Conservation (phyloP, 2,888 invertebrate species). For the Electrophaes corylata region DNA sequence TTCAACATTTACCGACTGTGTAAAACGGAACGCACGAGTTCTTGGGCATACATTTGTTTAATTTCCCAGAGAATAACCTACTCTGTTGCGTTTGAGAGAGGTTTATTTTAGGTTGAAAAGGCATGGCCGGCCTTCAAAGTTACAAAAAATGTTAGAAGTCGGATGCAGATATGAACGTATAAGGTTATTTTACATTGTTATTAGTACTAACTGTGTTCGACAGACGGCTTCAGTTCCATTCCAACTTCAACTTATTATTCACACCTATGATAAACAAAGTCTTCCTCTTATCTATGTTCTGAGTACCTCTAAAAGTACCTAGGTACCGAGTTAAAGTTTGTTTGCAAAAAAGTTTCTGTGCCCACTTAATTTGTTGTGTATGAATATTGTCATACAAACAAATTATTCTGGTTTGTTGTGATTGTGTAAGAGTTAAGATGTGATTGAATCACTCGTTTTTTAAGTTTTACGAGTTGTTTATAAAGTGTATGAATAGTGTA, state of each 20-base stretch:
- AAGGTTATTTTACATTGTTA: slow-evolving; percentile 65
- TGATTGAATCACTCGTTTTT: slow-evolving; percentile 2
- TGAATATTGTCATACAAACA: not conserved
- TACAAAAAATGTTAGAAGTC: slow-evolving; percentile 57
- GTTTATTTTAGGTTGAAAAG: slow-evolving; percentile 4
- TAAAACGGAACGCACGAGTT: slow-evolving; percentile 25
- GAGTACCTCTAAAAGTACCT: too few species aligned
- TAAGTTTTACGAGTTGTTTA: not conserved
- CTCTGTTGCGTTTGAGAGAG: not conserved
- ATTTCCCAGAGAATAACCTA: slow-evolving; percentile 7
- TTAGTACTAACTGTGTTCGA: slow-evolving; percentile 39
- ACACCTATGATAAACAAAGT: slow-evolving; percentile 4
- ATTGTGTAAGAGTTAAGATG: not conserved
- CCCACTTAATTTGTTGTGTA: slow-evolving; percentile 15
- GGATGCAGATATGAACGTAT: slow-evolving; percentile 59
- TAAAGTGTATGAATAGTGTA: not conserved
- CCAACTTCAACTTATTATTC: slow-evolving; percentile 21
- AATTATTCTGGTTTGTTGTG: not conserved
- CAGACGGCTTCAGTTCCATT: slow-evolving; percentile 44
- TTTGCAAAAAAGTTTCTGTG: slow-evolving; percentile 18
- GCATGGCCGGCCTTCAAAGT: slow-evolving; percentile 64
- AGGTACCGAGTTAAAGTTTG: slow-evolving; percentile 11
- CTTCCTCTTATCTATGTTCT: too few species aligned
- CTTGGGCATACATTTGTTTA: slow-evolving; percentile 4
- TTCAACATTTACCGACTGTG: slow-evolving; percentile 7